These are phyloP conservation scores for Neodiprion virginianus DNA, from an alignment of 1,140 invertebrate genomes.

Conservation along the genomic window DNA sequence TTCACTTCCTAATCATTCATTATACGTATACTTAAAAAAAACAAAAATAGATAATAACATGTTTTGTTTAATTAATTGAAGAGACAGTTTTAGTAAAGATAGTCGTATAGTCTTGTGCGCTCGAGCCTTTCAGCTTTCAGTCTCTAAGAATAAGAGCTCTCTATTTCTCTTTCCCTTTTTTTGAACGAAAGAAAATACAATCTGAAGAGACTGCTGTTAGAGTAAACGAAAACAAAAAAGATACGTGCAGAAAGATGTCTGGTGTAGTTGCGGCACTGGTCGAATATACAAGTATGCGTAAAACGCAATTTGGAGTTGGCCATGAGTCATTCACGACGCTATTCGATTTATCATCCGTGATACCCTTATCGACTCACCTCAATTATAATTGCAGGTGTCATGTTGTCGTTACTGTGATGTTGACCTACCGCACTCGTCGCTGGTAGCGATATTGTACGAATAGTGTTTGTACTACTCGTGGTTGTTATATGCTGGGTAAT, in stretches of 20 bases:
- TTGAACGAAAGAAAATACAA: not conserved
- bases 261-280: not conserved
- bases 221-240: not conserved
- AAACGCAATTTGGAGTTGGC: not conserved
- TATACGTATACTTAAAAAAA: not conserved
- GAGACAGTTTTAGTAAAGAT: not conserved
- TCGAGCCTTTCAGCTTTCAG: not conserved
- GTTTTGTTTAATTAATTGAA: not conserved
- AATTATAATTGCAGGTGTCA: constrained; percentile 49
- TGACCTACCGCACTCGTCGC: constrained; percentile 45
- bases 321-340: not conserved
- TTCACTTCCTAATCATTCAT: not conserved
- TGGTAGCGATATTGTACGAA: constrained; percentile 45
- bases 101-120: no score
- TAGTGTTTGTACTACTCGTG: constrained; percentile 40
- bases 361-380: constrained; percentile 39
- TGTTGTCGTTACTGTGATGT: constrained; percentile 47
- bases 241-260: not conserved
- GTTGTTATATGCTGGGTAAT: constrained; percentile 44
- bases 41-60: not conserved
- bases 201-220: not conserved
- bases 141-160: constrained; percentile 5
- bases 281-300: not conserved
- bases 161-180: not conserved
- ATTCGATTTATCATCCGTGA: not conserved